Evolutionary conservation across 2,113 vertebrate genomes (phyloP), one percentile per base, ranked within the genome.

Genomic region (Labeo rohita): DNA sequence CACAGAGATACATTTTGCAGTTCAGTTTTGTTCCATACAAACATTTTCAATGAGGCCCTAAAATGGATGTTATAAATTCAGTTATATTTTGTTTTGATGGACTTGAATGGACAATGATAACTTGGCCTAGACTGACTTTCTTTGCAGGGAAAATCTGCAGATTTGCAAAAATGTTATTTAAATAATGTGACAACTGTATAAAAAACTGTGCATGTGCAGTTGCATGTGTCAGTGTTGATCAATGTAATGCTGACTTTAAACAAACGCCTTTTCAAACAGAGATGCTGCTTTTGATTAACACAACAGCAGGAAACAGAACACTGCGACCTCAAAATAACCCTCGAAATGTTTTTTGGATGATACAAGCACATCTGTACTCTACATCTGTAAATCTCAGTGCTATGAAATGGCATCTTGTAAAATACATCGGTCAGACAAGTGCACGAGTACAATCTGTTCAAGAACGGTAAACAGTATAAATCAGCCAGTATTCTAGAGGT

Each of bases 221-320:
- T 74, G 21, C 45, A 74, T 72, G 36, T 72, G 68, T 72, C 68
- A 21, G 39, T 43, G 68, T 45, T 72, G 68, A 72, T 72, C 39
- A 72, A 39, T 45, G 68, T 72, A 39, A 70, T 28, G 0, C 72
- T 47, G 72, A 47, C 72, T 74, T 47, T 23, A 74, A 74, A 74
- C 43, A 75, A 72, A 45, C 8, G 10, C 11, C 1, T 74, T 75
- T 74, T 75, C 11, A 49, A 49, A 23, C 45, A 75, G 72, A 75
- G 43, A 75, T 75, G n/a, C 43, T 75, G 21, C n/a, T 75, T 75
- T 75, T 75, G 45, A 49, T 49, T 23, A 75, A 28, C 66, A 39
- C 45, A 75, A 49, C 45, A 28, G 45, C 45, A 50, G 23, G 11
- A 66, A 66, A 66, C 23, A 13, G 45, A 75, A 49, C 12, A 13